Evolutionary conservation across 2,113 vertebrate species (phyloP), one percentile per base, ranked within the genome.

Genomic region (Oostethus manadensis): DNA sequence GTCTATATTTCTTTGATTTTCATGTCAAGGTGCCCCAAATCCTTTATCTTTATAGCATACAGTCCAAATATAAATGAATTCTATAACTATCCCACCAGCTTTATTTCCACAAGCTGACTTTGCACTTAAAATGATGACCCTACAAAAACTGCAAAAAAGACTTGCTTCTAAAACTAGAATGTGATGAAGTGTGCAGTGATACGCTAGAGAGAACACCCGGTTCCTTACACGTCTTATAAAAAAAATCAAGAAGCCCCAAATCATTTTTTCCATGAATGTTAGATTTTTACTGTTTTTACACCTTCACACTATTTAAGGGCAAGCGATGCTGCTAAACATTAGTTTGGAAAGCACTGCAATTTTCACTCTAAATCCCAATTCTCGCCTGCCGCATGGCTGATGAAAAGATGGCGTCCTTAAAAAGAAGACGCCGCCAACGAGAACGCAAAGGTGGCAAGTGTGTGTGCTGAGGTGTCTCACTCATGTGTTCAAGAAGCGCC

Each of bases 111-210:
- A 13, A 57, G 67, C 61, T 76, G 60, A 69, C 62, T 50, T 59
- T 58, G 63, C 71, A 78, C 20, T 43, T 49, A 18, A 56, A 74
- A 73, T 70, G 23, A 65, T 68, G 66, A 74, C 62, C 29, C 46
- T 46, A 66, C 59, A 70, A 51, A 56, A 68, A 59, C 8, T 73
- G 53, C 23, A 51, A 33, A 48, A 62, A 47, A 42, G 62, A 17
- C 50, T 62, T 26, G 11, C 13, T 56, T 42, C 38, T 21, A 9
- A 62, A 62, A 66, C 26, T 33, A 71, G 48, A 58, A 60, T 66
- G 53, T 64, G 54, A 71, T 56, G 61, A 47, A 42, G 11, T 76
- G 46, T 60, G 63, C 46, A 22, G 21, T 60, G 33, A 64, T 51
- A 29, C 20, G 3, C 22, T 7, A 16, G 51, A 26, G 26, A 48